These are phyloP conservation scores for Drosophila pandora DNA, from an alignment of 1,140 invertebrate genomes.

Conservation along the genomic window DNA sequence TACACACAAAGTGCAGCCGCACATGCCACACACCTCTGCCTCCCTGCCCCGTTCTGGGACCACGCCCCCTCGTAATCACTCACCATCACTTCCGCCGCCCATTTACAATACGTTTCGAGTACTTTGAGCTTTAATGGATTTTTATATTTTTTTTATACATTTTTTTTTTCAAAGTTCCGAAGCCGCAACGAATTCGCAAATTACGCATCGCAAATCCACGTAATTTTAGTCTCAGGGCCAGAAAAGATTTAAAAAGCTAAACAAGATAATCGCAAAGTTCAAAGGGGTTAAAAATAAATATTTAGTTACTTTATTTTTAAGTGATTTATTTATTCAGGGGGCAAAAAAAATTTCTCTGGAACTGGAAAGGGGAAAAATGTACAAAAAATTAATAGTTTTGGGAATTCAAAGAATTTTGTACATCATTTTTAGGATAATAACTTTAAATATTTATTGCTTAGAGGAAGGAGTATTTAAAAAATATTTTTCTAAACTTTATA, in stretches of 20 bases:
- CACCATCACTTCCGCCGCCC: conserved; percentile 14
- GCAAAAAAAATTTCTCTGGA: not conserved
- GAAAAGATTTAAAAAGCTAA: not conserved
- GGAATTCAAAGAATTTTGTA: no score
- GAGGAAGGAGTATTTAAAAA: no score
- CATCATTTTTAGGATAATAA: no score
- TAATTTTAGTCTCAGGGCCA: not conserved
- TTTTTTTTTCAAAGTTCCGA: not conserved
- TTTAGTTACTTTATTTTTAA: not conserved
- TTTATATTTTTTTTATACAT: not conserved
- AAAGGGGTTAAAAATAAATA: not conserved
- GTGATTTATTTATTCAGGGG: not conserved
- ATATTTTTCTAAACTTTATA: no score
- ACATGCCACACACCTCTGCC: conserved; percentile 8
- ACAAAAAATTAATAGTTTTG: no score
- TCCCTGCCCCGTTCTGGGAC: not conserved
- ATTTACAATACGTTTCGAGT: conserved; percentile 4
- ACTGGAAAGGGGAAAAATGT: no score
- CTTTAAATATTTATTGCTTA: no score
- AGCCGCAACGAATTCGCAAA: conserved; percentile 1
- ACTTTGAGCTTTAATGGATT: not conserved
- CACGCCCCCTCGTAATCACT: conserved; percentile 2
- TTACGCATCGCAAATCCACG: conserved; percentile 1
- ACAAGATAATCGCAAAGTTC: conserved; percentile 1
- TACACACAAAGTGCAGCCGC: conserved; percentile 66